A percentile compares a stretch with the other conserved stretches of the same genome.
Evolutionary conservation across 2,113 vertebrate genomes (phyloP).

Genomic region (Hippocampus mohnikei): DNA sequence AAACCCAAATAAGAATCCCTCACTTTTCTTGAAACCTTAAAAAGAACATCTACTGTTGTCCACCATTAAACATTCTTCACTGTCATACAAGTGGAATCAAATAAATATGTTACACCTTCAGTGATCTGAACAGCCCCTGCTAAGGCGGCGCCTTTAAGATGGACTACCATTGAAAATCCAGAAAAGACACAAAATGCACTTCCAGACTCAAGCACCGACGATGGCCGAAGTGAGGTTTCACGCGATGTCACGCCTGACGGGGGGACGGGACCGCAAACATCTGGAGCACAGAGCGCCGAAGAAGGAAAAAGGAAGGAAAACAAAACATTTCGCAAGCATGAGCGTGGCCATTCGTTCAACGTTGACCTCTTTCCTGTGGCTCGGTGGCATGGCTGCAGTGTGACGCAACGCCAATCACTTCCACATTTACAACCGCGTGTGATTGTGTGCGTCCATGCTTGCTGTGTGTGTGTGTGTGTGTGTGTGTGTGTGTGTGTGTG

Average conservation of each 20-base stretch:
- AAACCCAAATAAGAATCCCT: too few species aligned
- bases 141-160: not conserved
- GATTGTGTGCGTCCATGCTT: not conserved
- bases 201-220: not conserved
- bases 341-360: conserved; percentile 16
- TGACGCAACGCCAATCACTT: conserved; percentile 33
- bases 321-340: conserved; percentile 12
- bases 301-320: not conserved
- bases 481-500: not conserved
- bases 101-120: not conserved
- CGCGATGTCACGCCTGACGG: not conserved
- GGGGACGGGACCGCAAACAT: not conserved
- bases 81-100: too few species aligned
- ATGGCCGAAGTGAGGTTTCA: not conserved
- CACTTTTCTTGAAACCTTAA: too few species aligned
- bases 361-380: conserved; percentile 18
- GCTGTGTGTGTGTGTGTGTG: conserved; percentile 3
- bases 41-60: too few species aligned
- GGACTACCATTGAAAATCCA: not conserved
- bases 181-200: not conserved
- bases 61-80: too few species aligned
- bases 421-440: conserved; percentile 37
- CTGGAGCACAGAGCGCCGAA: not conserved
- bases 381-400: not conserved
- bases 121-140: too few species aligned